Percentiles rank a stretch among this genome's conserved stretches.
Evolutionary conservation across 2,797 vertebrate species (phyloP).

Genomic region (Macroramphosus scolopax): DNA sequence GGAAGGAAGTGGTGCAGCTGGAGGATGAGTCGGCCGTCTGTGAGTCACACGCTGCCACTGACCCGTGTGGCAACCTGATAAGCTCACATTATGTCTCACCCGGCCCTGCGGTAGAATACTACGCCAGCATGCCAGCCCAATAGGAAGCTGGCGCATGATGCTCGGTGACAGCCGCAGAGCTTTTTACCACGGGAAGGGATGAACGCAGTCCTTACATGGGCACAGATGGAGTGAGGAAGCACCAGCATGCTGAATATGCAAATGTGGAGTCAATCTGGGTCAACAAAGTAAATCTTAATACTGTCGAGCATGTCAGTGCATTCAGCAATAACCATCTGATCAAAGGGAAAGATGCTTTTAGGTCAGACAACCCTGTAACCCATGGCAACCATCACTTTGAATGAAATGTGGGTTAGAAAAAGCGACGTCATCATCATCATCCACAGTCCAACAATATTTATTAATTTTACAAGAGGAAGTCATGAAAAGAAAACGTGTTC

Average conservation of each 20-base stretch:
- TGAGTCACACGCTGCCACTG: slow-evolving; percentile 71
- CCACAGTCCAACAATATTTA: too few species aligned
- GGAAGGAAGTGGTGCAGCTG: slow-evolving; percentile 56
- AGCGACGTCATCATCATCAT: too few species aligned
- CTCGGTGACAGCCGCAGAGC: slow-evolving; percentile 50
- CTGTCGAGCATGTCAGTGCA: slow-evolving; percentile 22
- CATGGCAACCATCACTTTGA: slow-evolving; percentile 27
- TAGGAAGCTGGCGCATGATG: slow-evolving; percentile 62
- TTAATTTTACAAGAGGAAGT: too few species aligned
- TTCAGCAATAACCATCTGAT: slow-evolving; percentile 41
- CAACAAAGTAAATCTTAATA: slow-evolving; percentile 36
- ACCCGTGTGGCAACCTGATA: slow-evolving; percentile 73
- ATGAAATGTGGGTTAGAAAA: too few species aligned
- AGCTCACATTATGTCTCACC: slow-evolving; percentile 72
- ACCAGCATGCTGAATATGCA: slow-evolving; percentile 48
- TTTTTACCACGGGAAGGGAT: slow-evolving; percentile 27
- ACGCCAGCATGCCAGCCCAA: slow-evolving; percentile 56
- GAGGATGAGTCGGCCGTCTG: slow-evolving; percentile 51
- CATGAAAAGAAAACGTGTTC: too few species aligned
- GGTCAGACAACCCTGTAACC: slow-evolving; percentile 36
- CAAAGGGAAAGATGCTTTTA: slow-evolving; percentile 30
- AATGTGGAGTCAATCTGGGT: slow-evolving; percentile 45
- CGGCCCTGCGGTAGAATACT: slow-evolving; percentile 57
- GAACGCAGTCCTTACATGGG: slow-evolving; percentile 56
- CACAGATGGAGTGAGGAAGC: slow-evolving; percentile 26